phyloP scores from a whole-genome alignment of 2,113 vertebrate species.

The Brachypteracias leptosomus region DNA sequence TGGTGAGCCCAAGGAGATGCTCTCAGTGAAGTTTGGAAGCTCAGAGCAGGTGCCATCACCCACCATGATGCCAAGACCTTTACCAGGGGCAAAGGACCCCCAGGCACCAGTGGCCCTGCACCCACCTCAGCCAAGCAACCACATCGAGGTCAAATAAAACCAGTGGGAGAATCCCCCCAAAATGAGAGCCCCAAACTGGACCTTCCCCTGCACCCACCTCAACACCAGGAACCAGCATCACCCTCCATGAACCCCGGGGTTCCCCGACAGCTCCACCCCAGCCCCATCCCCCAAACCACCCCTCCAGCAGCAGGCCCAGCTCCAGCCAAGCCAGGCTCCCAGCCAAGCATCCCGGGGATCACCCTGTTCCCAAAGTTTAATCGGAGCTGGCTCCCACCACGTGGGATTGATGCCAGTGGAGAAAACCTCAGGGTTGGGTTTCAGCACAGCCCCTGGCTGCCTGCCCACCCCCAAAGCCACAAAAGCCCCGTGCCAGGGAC shows the following conservation, averaged over 20 bases:
- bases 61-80: background rate
- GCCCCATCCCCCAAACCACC: background rate
- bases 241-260: no score
- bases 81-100: fast-evolving
- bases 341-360: background rate
- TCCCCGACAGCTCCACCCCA: background rate
- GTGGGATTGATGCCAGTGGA: fast-evolving
- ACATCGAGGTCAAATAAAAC: background rate
- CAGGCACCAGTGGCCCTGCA: background rate
- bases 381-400: fast-evolving
- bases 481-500: background rate
- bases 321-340: background rate
- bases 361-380: fast-evolving
- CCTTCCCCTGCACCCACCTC: background rate
- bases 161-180: background rate
- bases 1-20: no score
- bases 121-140: background rate
- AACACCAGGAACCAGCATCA: fast-evolving
- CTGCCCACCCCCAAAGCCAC: background rate
- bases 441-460: background rate
- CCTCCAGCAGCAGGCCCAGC: background rate
- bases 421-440: background rate
- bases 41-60: background rate
- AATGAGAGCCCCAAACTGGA: background rate
- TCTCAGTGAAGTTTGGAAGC: no score